Conservation (phyloP, 2,113 vertebrate species). For the Zootoca vivipara region DNA sequence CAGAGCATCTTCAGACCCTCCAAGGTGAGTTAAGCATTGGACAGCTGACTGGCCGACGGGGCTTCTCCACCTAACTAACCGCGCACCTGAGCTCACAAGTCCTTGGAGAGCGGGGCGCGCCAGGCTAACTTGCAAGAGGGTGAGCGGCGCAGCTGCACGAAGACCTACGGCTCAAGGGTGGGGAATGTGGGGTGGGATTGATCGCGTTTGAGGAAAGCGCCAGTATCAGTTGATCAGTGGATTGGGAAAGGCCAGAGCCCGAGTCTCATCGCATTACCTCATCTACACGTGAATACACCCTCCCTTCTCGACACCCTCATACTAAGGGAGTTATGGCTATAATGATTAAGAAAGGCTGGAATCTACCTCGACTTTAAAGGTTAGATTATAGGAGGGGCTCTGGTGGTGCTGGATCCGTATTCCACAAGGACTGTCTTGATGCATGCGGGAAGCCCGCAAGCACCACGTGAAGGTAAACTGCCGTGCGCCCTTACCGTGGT, state of each 20-base stretch:
- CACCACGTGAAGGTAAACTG: neutral
- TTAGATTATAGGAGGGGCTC: neutral
- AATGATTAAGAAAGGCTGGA: too few species aligned
- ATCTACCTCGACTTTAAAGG: neutral
- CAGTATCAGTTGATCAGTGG: neutral
- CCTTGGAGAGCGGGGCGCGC: neutral
- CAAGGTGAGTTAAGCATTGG: neutral
- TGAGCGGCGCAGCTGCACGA: neutral
- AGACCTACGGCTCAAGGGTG: too few species aligned
- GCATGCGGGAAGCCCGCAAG: neutral
- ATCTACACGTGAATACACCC: neutral
- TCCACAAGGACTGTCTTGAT: too few species aligned
- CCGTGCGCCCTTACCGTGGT: neutral
- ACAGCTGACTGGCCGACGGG: neutral
- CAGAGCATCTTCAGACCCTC: neutral
- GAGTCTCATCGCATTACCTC: neutral
- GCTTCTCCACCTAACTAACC: neutral
- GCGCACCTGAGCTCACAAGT: too few species aligned
- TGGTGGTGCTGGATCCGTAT: neutral
- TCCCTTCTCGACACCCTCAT: too few species aligned
- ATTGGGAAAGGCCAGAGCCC: neutral
- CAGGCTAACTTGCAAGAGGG: neutral
- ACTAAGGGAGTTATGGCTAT: too few species aligned
- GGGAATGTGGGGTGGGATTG: neutral
- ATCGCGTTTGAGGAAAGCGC: neutral